A percentile compares a stretch with the other conserved stretches of the same genome.
Conservation (phyloP, 2,113 vertebrate genomes). For the Haliaeetus leucogaster region DNA sequence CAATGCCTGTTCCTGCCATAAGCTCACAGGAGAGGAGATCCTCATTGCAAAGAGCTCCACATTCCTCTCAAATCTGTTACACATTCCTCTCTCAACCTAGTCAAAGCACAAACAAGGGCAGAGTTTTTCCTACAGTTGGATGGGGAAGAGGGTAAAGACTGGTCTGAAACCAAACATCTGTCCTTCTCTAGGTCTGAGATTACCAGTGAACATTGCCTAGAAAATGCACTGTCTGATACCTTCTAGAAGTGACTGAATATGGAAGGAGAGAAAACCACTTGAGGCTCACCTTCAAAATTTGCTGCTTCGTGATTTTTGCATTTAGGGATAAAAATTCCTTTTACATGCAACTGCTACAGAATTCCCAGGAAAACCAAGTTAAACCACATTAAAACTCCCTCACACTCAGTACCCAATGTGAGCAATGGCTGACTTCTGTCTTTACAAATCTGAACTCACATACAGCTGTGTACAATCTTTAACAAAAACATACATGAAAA, state of each 20-base stretch:
- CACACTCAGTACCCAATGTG: accelerated
- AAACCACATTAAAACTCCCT: background rate
- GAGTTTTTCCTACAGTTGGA: background rate
- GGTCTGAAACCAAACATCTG: background rate
- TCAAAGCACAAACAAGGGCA: background rate
- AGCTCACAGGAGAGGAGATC: background rate
- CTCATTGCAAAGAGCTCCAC: background rate
- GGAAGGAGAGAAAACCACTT: slow-evolving; percentile 1
- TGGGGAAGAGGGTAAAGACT: background rate
- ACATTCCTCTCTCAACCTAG: background rate
- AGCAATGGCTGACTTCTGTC: background rate
- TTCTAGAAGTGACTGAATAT: background rate
- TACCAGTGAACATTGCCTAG: background rate
- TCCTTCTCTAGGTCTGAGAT: background rate
- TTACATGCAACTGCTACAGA: background rate
- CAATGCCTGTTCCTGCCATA: background rate
- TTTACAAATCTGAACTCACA: background rate
- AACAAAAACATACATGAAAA: background rate
- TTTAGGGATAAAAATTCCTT: slow-evolving; percentile 51
- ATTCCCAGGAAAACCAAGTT: background rate
- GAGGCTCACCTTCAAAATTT: slow-evolving; percentile 22
- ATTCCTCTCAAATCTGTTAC: background rate
- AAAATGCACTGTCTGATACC: background rate
- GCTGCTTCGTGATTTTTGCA: slow-evolving; percentile 26
- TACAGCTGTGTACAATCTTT: background rate